Conservation (phyloP, 2,113 vertebrate genomes). For the Syngnathus scovelli region DNA sequence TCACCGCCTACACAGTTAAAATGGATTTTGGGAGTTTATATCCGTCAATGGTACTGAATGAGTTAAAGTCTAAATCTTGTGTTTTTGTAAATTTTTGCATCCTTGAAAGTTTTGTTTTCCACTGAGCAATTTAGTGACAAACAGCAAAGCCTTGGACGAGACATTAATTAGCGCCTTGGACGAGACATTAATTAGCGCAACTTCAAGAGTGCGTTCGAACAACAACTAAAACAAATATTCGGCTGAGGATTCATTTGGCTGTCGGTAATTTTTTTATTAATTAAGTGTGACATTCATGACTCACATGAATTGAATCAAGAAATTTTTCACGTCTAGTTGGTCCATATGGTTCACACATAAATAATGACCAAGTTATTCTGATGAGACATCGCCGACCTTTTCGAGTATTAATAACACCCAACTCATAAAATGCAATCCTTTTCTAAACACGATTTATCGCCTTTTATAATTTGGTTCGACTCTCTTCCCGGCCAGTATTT, state of each 20-base stretch:
- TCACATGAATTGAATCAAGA: background rate
- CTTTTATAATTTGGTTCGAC: background rate
- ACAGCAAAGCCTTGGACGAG: background rate
- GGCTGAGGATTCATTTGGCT: background rate
- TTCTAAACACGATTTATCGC: background rate
- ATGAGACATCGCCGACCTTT: too few species aligned
- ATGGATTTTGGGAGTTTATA: too few species aligned
- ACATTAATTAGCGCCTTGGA: background rate
- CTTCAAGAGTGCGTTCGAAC: background rate
- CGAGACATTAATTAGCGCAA: background rate
- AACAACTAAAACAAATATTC: background rate
- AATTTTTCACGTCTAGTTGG: too few species aligned
- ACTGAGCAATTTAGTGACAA: background rate
- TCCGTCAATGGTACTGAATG: too few species aligned
- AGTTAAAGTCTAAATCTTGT: background rate
- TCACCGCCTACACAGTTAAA: background rate
- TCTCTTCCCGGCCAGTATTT: background rate
- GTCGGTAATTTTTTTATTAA: background rate
- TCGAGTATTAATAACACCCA: too few species aligned
- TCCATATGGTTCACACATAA: too few species aligned
- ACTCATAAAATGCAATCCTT: background rate
- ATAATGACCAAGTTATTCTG: too few species aligned
- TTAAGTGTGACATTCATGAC: background rate
- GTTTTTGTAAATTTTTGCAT: background rate
- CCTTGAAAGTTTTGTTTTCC: background rate